Evolutionary conservation across 2,888 invertebrate genomes (phyloP), one percentile per base, ranked within the genome.

Genomic region (Zaprionus lineosus): DNA sequence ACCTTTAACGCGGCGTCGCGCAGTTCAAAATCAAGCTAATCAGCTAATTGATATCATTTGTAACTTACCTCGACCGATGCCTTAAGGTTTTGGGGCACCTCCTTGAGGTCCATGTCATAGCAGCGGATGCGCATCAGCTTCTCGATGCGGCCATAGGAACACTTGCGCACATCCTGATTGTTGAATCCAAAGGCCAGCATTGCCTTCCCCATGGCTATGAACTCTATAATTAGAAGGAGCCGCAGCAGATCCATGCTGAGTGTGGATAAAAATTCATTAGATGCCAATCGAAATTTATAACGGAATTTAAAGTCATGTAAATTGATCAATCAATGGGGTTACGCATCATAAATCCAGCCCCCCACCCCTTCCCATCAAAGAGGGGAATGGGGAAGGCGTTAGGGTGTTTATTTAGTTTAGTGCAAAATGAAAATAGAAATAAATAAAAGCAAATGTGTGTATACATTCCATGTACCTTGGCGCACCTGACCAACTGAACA

Each of bases 81-180:
- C 61, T 86, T 89, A 4, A 90, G 74, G 70, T 79, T 84, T 56
- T 88, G 87, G 11, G 90, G 90, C 65, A 90, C 89, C 64, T 89
- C 89, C 59, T 83, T 88, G 12, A 90, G 68, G 68, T 90, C 84
- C 89, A 90, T 86, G 24, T 87, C 79, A 39, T 74, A 83, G 61
- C 89, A 90, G 6, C 84, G 81, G 9, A 87, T 87, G 7, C 88
- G 89, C 29, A 87, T 59, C 29, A 89, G 60, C 60, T 86, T 85
- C 62, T 89, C 87, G 18, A 86, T 82, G 15, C 88, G 76, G 0
- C 84, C 75, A 47, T 88, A 88, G 59, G 83, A 84, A 59, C 89
- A 90, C 46, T 87, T 86, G 9, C 85, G 81, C 5, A 87, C 88
- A 12, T 88, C 86, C 58, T 84, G 81, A 29, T 48, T 52, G 39